phyloP scores from a whole-genome alignment of 1,140 invertebrate species.

The Apis florea region DNA sequence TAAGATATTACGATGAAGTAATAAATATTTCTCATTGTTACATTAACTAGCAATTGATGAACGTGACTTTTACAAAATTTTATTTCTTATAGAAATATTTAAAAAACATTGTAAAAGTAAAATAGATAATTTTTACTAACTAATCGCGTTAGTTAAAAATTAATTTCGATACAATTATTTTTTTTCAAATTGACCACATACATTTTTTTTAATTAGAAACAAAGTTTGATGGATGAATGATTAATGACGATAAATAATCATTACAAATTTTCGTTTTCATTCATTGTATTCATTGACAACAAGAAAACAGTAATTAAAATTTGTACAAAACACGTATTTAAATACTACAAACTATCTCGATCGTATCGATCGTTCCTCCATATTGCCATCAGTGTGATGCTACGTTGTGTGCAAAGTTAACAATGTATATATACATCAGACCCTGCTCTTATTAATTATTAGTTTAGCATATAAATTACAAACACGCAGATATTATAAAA shows the following conservation, averaged over 20 bases:
- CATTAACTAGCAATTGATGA: background rate
- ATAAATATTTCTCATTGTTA: background rate
- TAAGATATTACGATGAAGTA: background rate
- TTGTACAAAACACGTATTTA: conserved; percentile 43
- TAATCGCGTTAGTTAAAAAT: background rate
- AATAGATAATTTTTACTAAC: background rate
- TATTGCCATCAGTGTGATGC: conserved; percentile 15
- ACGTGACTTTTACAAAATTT: background rate
- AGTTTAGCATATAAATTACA: background rate
- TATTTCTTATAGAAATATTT: background rate
- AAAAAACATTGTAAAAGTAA: background rate
- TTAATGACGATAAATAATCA: background rate
- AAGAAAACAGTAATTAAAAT: conserved; percentile 38
- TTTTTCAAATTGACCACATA: background rate
- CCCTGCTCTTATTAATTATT: background rate
- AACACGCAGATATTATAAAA: background rate
- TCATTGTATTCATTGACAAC: conserved; percentile 28
- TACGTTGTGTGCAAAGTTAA: conserved; percentile 25
- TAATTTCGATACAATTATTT: background rate
- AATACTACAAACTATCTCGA: conserved; percentile 21
- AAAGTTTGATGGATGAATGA: background rate
- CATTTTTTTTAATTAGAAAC: background rate
- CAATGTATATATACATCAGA: conserved; percentile 4
- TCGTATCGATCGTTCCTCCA: background rate
- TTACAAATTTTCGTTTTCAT: background rate